Conservation (phyloP, 2,113 vertebrate genomes). For the Rhabdornis inornatus region DNA sequence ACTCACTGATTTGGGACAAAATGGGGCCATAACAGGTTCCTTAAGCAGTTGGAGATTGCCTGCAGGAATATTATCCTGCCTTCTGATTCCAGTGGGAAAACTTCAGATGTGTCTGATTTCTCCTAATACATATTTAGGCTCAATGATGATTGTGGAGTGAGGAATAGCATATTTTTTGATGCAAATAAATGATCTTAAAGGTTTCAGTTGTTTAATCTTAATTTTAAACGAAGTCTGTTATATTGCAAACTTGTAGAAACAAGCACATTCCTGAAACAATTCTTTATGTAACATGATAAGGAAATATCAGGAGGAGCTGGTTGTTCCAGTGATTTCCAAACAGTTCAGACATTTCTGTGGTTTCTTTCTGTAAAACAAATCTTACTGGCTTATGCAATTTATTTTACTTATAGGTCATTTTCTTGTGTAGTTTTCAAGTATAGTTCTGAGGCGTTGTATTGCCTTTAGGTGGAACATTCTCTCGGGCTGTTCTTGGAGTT, state of each 20-base stretch:
- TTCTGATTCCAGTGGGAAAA: neutral
- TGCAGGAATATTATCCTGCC: neutral
- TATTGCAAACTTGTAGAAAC: neutral
- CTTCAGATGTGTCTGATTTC: neutral
- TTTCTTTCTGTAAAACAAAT: conserved; percentile 53
- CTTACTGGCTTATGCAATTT: conserved; percentile 29
- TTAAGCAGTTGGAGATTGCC: neutral
- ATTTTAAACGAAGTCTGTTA: neutral
- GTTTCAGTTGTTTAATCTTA: neutral
- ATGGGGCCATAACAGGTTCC: no score
- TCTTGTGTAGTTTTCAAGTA: neutral
- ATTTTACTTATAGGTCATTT: conserved; percentile 5
- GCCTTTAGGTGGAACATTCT: neutral
- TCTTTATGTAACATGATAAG: conserved; percentile 33
- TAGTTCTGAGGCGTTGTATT: neutral
- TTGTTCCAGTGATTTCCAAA: conserved; percentile 43
- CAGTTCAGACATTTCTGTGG: conserved; percentile 62
- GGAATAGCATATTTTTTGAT: neutral
- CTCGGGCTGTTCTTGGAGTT: neutral
- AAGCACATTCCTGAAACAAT: neutral
- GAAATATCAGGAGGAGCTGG: neutral
- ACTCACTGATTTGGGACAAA: neutral
- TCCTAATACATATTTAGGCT: neutral
- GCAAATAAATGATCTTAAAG: neutral
- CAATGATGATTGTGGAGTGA: neutral